Percentiles rank a stretch among this genome's conserved stretches.
Conservation (phyloP, 1,140 invertebrate genomes). For the Hesperophylax magnus region DNA sequence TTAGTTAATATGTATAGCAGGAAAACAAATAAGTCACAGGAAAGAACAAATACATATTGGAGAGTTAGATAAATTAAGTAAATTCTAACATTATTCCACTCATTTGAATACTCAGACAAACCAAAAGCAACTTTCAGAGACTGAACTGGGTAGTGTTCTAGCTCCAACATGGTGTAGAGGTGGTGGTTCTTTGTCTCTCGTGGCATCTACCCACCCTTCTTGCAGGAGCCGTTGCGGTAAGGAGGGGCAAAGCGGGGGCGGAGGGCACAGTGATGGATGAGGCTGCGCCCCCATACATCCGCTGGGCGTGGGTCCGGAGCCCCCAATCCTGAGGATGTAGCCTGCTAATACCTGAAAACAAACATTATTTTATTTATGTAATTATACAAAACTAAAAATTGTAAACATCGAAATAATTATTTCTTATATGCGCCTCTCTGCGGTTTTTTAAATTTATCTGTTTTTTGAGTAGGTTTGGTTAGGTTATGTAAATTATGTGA, state of each 20-base stretch:
- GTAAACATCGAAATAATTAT: no score
- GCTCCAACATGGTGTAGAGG: neutral
- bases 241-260: neutral
- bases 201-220: constrained; percentile 3
- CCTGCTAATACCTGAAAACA: neutral
- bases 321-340: neutral
- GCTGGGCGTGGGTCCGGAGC: neutral
- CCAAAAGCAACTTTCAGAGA: no score
- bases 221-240: constrained; percentile 14
- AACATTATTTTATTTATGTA: neutral
- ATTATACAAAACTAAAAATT: neutral
- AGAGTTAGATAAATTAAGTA: no score
- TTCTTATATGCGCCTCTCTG: no score
- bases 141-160: neutral
- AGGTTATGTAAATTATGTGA: no score
- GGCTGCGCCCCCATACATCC: constrained; percentile 27
- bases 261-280: constrained; percentile 24
- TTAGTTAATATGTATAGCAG: no score
- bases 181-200: neutral
- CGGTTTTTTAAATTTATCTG: no score
- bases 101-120: no score
- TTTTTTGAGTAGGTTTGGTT: no score
- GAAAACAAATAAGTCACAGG: no score
- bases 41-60: no score
- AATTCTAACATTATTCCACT: no score